Base-by-base conservation (phyloP, 2,113 vertebrate genomes). In the Ophthalmolycus amberensis region DNA sequence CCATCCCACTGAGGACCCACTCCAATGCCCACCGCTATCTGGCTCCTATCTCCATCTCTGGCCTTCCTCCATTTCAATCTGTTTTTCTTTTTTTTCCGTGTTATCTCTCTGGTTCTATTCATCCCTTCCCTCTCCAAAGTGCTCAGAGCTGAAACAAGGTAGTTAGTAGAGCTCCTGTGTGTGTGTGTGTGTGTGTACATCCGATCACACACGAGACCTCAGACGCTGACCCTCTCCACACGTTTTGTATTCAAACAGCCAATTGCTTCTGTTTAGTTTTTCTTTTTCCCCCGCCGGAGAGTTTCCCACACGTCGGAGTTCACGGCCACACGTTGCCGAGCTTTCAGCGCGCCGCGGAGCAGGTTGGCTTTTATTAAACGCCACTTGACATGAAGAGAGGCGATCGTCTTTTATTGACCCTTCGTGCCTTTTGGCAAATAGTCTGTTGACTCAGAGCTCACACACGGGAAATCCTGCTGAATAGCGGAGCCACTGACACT, bases 291-390 rank as follows among this genome's bases (percentile, higher is more conserved):
- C 20, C 56, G 64, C 82, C 0, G 38, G 67, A 67, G 70, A 72
- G 52, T 58, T 80, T 68, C 38, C 27, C 60, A 37, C 60, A 12
- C 22, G 64, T 64, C 58, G 22, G 60, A 75, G 66, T 77, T 58
- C 29, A 63, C 12, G 9, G n/a, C 83, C 34, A 64, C 79, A 29
- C n/a, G 80, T 75, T 32, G 38, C 56, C 29, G 34, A 86, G 88
- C 86, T 79, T n/a, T 16, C 40, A 59, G 42, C 25, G 48, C 42
- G 18, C n/a, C 59, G 16, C 62, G 3, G 67, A 34, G 74, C 75
- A 64, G 74, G 74, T 83, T 73, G 65, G 83, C 85, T 85, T 75
- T 84, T 88, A 90, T 88, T 89, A 91, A 91, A 90, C 85, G 60
- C 76, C 81, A 85, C 90, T 91, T 84, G 88, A 84, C 85, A 83